A percentile compares a stretch with the other conserved stretches of the same genome.
phyloP scores from a whole-genome alignment of 2,113 vertebrate genomes.

The Dipodomys spectabilis region DNA sequence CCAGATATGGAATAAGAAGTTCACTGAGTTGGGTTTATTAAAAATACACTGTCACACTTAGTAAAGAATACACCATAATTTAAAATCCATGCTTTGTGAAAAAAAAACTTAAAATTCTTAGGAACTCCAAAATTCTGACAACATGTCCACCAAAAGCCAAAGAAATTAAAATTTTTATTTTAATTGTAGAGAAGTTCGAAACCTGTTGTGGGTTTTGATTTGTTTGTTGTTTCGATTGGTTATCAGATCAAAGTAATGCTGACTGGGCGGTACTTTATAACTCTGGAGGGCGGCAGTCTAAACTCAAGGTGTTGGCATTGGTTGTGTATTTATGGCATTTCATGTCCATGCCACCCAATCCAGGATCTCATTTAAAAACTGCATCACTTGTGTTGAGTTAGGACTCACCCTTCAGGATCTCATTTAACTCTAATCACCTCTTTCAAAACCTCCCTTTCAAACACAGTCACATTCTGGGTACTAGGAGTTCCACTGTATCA shows the following conservation, averaged over 20 bases:
- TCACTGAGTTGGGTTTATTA: neutral
- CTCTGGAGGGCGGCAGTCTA: neutral
- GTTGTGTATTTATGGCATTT: no score
- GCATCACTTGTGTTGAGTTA: neutral
- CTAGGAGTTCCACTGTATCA: neutral
- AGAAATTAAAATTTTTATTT: neutral
- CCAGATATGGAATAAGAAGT: neutral
- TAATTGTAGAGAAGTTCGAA: neutral
- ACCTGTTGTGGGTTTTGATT: neutral
- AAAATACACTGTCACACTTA: neutral
- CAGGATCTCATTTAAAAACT: neutral
- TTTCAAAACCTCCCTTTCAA: neutral
- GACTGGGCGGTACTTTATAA: neutral
- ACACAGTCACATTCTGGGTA: neutral
- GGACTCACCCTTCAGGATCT: fast-evolving
- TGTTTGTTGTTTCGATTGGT: neutral
- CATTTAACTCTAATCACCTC: neutral
- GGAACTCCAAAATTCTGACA: neutral
- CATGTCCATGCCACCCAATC: neutral
- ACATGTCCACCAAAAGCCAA: neutral
- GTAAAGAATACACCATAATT: neutral
- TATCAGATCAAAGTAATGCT: neutral
- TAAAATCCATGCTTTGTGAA: neutral
- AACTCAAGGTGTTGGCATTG: neutral
- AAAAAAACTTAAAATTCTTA: neutral